These are phyloP conservation scores for Scaptomyza graminum DNA, from an alignment of 1,140 invertebrate species.

Conservation along the genomic window DNA sequence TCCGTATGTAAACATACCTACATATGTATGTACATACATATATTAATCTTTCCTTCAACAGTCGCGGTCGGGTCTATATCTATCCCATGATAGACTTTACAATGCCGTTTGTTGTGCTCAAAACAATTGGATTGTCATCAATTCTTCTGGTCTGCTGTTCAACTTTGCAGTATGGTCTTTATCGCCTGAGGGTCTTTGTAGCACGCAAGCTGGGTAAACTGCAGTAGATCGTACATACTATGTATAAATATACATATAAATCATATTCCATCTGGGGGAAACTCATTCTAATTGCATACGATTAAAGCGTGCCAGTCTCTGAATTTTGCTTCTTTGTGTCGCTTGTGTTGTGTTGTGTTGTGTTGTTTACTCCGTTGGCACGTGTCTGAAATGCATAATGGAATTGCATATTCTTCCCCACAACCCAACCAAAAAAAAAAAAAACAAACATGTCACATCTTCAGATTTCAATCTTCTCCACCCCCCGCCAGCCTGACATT, in stretches of 20 bases:
- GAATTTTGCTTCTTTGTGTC: conserved; percentile 32
- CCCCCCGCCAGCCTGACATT: neutral
- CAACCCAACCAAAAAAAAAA: too few species aligned
- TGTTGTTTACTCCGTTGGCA: conserved; percentile 57
- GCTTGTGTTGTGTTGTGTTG: neutral
- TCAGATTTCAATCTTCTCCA: neutral
- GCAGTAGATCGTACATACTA: conserved; percentile 9
- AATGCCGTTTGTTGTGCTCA: neutral
- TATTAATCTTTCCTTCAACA: neutral
- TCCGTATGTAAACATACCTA: conserved; percentile 76
- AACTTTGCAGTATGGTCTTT: conserved; percentile 46
- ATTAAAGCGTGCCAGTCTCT: conserved; percentile 18
- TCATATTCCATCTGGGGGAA: neutral
- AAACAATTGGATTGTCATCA: neutral
- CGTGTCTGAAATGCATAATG: conserved; percentile 52
- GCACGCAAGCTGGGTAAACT: conserved; percentile 36
- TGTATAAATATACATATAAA: too few species aligned
- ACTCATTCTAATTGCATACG: conserved; percentile 10
- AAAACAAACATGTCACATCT: neutral
- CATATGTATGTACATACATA: neutral
- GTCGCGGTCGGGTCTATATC: conserved; percentile 28
- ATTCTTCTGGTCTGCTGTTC: neutral
- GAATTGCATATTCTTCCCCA: conserved; percentile 5
- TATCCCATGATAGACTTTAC: conserved; percentile 38
- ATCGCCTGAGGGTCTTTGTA: conserved; percentile 44